These are phyloP conservation scores for Cassiopea xamachana DNA, from an alignment of 30 jellyfish, hydroid and myxozoan genomes.

Conservation along the genomic window DNA sequence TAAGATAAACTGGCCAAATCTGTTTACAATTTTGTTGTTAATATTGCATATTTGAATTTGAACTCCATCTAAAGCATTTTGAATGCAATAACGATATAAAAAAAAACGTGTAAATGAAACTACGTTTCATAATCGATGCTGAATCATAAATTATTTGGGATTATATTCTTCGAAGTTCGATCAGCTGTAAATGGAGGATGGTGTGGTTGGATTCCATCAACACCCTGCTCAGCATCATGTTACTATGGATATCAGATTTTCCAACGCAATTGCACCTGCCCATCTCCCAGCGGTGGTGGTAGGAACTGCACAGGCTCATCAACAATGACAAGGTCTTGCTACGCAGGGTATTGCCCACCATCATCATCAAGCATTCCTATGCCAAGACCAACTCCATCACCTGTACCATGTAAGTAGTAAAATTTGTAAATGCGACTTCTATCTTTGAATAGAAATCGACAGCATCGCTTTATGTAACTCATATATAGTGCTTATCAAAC, in stretches of 20 bases:
- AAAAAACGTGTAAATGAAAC: too few species aligned
- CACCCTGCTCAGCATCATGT: constrained; percentile 57
- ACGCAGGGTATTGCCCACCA: constrained; percentile 24
- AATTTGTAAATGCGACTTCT: too few species aligned
- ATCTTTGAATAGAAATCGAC: too few species aligned
- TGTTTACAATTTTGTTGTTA: too few species aligned
- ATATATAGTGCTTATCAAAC: too few species aligned
- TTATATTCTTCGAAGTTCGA: background rate
- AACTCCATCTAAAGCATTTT: too few species aligned
- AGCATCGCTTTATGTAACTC: too few species aligned
- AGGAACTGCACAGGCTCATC: constrained; percentile 34
- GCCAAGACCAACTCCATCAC: constrained; percentile 7
- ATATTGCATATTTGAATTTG: too few species aligned
- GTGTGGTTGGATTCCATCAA: constrained; percentile 17
- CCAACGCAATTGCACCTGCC: constrained; percentile 17
- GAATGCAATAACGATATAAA: too few species aligned
- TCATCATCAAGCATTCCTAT: background rate
- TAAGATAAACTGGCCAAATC: too few species aligned
- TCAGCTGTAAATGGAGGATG: constrained; percentile 21
- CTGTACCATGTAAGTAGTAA: background rate
- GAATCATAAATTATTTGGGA: too few species aligned
- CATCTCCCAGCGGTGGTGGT: constrained; percentile 21
- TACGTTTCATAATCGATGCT: too few species aligned
- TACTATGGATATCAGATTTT: background rate
- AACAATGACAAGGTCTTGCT: background rate